A percentile compares a stretch with the other conserved stretches of the same genome.
Evolutionary conservation across 2,888 invertebrate genomes (phyloP).

Genomic region (Andrena minutula): DNA sequence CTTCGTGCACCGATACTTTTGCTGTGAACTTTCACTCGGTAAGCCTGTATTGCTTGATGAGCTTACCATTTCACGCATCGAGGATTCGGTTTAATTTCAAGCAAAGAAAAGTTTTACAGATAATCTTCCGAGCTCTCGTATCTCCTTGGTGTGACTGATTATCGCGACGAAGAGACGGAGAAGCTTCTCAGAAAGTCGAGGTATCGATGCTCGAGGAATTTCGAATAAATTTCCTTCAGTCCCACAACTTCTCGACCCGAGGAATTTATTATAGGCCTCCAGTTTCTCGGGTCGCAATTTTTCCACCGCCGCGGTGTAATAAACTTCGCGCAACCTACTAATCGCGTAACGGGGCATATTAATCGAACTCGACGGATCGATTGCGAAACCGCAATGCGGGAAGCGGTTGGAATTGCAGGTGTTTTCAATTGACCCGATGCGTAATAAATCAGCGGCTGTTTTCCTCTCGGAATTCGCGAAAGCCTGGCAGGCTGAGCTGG

Average conservation of each 20-base stretch:
- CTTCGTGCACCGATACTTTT: too few species aligned
- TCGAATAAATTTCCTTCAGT: slow-evolving; percentile 12
- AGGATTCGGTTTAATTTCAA: not conserved
- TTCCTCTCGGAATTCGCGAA: slow-evolving; percentile 52
- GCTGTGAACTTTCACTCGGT: too few species aligned
- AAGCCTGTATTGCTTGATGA: too few species aligned
- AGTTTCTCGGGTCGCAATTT: slow-evolving; percentile 47
- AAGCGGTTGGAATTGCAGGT: slow-evolving; percentile 57
- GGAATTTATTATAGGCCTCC: slow-evolving; percentile 50
- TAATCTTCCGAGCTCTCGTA: not conserved
- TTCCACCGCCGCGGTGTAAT: slow-evolving; percentile 46
- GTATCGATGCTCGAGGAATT: slow-evolving; percentile 36
- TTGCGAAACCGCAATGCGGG: slow-evolving; percentile 60
- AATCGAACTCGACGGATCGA: slow-evolving; percentile 56
- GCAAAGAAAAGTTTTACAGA: not conserved
- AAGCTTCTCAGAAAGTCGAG: slow-evolving; percentile 12
- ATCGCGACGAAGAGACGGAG: not conserved
- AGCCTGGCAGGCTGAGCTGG: slow-evolving; percentile 10
- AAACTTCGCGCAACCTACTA: slow-evolving; percentile 57
- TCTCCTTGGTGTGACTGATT: not conserved
- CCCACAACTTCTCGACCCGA: slow-evolving; percentile 32
- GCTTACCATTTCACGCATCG: too few species aligned
- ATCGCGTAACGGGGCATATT: slow-evolving; percentile 58
- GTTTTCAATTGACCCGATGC: slow-evolving; percentile 60
- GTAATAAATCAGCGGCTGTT: slow-evolving; percentile 51